Base-by-base conservation (phyloP, 1,140 invertebrate species). In the Myzus persicae region DNA sequence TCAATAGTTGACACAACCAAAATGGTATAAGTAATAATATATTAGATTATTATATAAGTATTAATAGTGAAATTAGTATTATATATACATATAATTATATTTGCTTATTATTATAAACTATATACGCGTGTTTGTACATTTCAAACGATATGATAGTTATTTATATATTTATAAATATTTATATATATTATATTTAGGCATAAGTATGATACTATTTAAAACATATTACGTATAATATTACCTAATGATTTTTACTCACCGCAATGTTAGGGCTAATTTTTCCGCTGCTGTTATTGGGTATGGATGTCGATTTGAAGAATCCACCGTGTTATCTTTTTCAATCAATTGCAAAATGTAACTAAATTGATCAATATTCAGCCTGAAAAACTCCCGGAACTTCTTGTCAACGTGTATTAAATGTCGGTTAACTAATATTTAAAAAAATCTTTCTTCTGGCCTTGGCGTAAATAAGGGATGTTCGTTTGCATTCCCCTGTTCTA, bases 401-500 rank as follows among this genome's bases (percentile, higher is more conserved):
- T 54, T 54, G 51, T 54, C 51, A 54, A 24, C 51, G 51, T 54
- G 51, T 54, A 54, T 54, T 54, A 54, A 54, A 54, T 54, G 51
- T 6, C 51, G 51, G 51, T 24, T 54, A 54, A 54, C 51, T 54
- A 54, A 54, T 54, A 54, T 24, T 54, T 54, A 22, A 54, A 67
- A 67, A 67, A 67, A 67, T n/a, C 59, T 31, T 67, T 67, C 59
- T 67, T 67, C 59, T n/a, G 59, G 59, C 59, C 59, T 67, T 14
- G 59, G n/a, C 59, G 67, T 76, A 76, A 76, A 76, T 76, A 76
- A 76, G 14, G 67, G 67, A 76, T 76, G 31, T n/a, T 76, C 67
- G 9, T 76, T 76, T 76, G 67, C 26, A 76, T 76, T 76, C 9
- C 67, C 9, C 67, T 76, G 67, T 14, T 36, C 67, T 11, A n/a